Evolutionary conservation across 92 coral and sea anemone genomes (phyloP).

Genomic region (Heliopora coerulea): DNA sequence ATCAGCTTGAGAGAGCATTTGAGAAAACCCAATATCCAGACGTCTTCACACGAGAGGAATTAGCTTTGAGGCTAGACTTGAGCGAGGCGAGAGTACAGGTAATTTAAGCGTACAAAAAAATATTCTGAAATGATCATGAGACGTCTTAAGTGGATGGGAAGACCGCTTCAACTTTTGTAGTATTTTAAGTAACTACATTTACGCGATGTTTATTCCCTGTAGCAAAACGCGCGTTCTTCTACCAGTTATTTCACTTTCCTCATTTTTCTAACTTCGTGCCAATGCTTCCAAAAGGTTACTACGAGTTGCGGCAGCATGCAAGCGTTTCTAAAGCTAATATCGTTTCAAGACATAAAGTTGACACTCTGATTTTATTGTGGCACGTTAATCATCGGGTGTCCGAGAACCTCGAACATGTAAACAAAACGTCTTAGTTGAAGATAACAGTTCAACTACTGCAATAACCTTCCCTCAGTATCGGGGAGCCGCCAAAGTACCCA

Average conservation of each 20-base stretch:
- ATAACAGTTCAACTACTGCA: too few relatives aligned
- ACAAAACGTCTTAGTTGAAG: too few relatives aligned
- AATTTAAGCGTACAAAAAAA: too few relatives aligned
- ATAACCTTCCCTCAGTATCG: too few relatives aligned
- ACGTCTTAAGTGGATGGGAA: too few relatives aligned
- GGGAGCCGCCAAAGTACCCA: neutral
- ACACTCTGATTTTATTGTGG: too few relatives aligned
- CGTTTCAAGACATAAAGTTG: neutral
- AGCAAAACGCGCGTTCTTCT: neutral
- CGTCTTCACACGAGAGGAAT: constrained; percentile 92
- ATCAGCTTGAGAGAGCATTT: constrained; percentile 92
- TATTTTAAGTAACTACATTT: too few relatives aligned
- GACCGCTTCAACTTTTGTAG: too few relatives aligned
- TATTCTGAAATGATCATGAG: too few relatives aligned
- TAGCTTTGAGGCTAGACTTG: constrained; percentile 81
- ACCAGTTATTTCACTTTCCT: neutral
- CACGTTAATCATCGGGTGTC: too few relatives aligned
- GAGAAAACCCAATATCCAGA: constrained; percentile 98
- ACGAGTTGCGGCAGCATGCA: neutral
- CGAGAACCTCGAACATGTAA: too few relatives aligned
- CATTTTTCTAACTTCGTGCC: neutral
- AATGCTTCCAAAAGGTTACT: neutral
- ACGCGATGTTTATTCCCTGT: neutral
- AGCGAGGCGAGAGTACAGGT: constrained; percentile 99
- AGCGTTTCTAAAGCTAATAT: neutral